Conservation (phyloP, 2,888 invertebrate species). For the Parnassius glacialis region DNA sequence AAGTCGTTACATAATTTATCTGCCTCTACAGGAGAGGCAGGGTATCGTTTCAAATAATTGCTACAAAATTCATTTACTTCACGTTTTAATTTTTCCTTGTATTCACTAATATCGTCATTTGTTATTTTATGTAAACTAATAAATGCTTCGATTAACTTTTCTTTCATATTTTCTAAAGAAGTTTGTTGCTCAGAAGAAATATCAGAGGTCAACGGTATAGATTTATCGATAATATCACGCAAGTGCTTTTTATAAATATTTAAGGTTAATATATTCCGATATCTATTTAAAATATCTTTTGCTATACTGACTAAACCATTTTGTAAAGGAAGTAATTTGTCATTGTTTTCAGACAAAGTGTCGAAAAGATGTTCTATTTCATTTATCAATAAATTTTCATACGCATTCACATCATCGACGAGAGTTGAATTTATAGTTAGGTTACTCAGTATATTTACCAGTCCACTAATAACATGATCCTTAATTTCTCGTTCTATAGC, state of each 20-base stretch:
- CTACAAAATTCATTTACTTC: conserved; percentile 50
- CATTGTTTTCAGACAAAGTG: conserved; percentile 39
- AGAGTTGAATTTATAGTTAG: conserved; percentile 50
- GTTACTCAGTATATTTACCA: conserved; percentile 43
- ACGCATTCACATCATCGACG: conserved; percentile 41
- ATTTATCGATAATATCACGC: conserved; percentile 45
- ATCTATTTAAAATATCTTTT: conserved; percentile 18
- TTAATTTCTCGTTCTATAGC: conserved; percentile 7
- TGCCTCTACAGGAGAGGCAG: conserved; percentile 39
- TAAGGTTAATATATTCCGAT: conserved; percentile 40
- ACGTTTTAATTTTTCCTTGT: conserved; percentile 44
- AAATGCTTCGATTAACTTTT: conserved; percentile 55
- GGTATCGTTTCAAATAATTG: conserved; percentile 45
- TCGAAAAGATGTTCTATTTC: conserved; percentile 56
- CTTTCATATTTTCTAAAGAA: conserved; percentile 51
- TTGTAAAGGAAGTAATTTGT: conserved; percentile 12
- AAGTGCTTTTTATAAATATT: conserved; percentile 49
- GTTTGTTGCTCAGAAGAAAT: conserved; percentile 41
- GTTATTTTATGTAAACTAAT: conserved; percentile 49
- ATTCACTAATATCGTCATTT: conserved; percentile 36
- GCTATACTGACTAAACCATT: conserved; percentile 22
- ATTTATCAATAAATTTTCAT: conserved; percentile 55
- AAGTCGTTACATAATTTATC: conserved; percentile 44
- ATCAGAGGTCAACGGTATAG: conserved; percentile 38
- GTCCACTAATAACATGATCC: conserved; percentile 10